Evolutionary conservation across 2,888 invertebrate genomes (phyloP).

Genomic region (Pinctada fucata): DNA sequence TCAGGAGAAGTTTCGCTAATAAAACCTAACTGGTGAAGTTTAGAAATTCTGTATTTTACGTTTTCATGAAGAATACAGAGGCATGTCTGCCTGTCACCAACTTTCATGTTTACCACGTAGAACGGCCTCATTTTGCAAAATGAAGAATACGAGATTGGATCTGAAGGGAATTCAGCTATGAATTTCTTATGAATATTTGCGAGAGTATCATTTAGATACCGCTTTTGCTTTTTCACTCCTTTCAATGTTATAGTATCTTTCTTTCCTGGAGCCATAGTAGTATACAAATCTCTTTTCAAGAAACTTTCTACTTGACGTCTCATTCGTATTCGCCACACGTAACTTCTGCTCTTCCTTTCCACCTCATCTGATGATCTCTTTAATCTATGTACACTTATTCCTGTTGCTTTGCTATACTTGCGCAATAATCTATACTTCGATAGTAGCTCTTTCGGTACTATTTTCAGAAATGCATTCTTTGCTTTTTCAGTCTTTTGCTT

Average conservation of each 20-base stretch:
- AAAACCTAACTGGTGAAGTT: background rate
- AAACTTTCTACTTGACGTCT: slow-evolving; percentile 10
- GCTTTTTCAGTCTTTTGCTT: background rate
- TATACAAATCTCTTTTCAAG: slow-evolving; percentile 42
- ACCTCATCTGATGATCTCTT: background rate
- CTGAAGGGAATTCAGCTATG: slow-evolving; percentile 13
- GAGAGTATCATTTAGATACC: slow-evolving; percentile 43
- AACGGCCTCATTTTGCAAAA: slow-evolving; percentile 49
- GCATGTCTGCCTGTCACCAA: slow-evolving; percentile 42
- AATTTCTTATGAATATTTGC: slow-evolving; percentile 40
- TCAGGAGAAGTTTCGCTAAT: background rate
- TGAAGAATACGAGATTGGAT: slow-evolving; percentile 41
- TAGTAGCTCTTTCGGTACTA: background rate
- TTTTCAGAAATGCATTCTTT: slow-evolving; percentile 8
- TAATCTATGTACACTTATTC: background rate
- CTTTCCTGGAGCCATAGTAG: slow-evolving; percentile 43
- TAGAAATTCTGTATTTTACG: slow-evolving; percentile 28
- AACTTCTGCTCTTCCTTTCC: background rate
- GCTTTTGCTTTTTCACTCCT: slow-evolving; percentile 45
- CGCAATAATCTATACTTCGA: background rate
- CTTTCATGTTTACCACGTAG: slow-evolving; percentile 40
- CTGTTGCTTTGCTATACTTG: background rate
- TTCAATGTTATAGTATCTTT: slow-evolving; percentile 39
- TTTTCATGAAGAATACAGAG: slow-evolving; percentile 44
- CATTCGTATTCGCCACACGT: background rate